Evolutionary conservation across 1,140 invertebrate genomes (phyloP).

Genomic region (Reticulitermes speratus): DNA sequence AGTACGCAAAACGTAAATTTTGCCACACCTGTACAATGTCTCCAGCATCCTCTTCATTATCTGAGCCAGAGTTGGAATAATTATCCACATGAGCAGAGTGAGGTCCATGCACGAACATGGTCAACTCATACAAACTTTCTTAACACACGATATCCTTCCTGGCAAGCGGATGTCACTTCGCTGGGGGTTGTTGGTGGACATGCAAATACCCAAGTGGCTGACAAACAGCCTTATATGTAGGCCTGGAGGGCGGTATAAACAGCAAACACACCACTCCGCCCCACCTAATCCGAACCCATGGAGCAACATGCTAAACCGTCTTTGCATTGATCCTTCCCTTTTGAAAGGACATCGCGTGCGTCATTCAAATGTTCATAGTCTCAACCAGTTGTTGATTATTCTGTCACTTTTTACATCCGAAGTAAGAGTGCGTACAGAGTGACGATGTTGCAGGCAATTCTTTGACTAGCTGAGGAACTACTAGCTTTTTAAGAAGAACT

Average conservation of each 20-base stretch:
- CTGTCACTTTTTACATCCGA: too few relatives aligned
- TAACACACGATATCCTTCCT: not conserved
- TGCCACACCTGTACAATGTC: conserved; percentile 46
- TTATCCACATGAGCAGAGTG: conserved; percentile 40
- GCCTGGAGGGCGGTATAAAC: not conserved
- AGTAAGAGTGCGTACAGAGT: too few relatives aligned
- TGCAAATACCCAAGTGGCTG: not conserved
- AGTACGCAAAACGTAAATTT: not conserved
- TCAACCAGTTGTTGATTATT: too few relatives aligned
- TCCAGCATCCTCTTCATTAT: conserved; percentile 44
- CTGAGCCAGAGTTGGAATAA: conserved; percentile 44
- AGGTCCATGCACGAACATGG: conserved; percentile 49
- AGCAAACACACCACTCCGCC: not conserved
- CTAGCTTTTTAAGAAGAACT: too few relatives aligned
- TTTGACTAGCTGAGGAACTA: too few relatives aligned
- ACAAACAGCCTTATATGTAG: not conserved
- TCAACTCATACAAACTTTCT: not conserved
- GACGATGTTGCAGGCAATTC: too few relatives aligned
- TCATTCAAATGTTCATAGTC: too few relatives aligned
- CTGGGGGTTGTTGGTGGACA: not conserved
- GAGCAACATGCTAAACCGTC: not conserved
- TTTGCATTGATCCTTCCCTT: too few relatives aligned
- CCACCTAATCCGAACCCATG: not conserved
- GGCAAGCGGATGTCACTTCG: not conserved
- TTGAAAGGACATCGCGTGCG: too few relatives aligned